Percentiles rank a stretch among this genome's conserved stretches.
phyloP scores from a whole-genome alignment of 2,113 vertebrate genomes.

The Ardeotis arabs region DNA sequence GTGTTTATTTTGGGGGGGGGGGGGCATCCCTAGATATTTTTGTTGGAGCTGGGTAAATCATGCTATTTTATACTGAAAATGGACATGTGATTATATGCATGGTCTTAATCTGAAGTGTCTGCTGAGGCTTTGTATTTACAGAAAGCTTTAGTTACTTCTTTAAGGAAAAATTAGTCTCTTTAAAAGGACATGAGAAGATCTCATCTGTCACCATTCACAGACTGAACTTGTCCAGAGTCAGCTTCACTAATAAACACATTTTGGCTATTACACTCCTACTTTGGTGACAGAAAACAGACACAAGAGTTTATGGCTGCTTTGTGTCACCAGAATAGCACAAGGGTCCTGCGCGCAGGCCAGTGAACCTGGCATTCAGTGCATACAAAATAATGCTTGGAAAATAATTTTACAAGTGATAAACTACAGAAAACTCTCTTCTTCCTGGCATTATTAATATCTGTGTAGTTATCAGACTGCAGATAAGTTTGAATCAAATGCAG shows the following conservation, averaged over 20 bases:
- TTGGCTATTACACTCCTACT: background rate
- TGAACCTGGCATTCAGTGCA: background rate
- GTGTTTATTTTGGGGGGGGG: background rate
- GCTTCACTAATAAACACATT: background rate
- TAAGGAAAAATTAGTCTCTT: background rate
- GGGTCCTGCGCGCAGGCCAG: rapidly evolving
- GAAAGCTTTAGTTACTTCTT: background rate
- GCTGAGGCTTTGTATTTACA: background rate
- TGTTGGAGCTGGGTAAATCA: background rate
- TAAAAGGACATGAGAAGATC: background rate
- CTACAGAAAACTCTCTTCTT: background rate
- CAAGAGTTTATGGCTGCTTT: background rate
- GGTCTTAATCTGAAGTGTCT: background rate
- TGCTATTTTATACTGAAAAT: background rate
- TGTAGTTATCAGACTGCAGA: conserved; percentile 34
- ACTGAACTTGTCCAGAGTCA: background rate
- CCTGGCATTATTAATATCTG: conserved; percentile 11
- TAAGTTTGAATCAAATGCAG: conserved; percentile 36
- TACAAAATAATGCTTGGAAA: background rate
- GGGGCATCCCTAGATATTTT: background rate
- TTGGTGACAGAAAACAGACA: background rate
- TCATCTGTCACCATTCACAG: background rate
- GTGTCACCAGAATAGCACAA: background rate
- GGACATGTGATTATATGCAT: background rate
- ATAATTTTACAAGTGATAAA: background rate